These are phyloP conservation scores for Ormyrus nitidulus DNA, from an alignment of 2,888 invertebrate genomes.

Conservation along the genomic window DNA sequence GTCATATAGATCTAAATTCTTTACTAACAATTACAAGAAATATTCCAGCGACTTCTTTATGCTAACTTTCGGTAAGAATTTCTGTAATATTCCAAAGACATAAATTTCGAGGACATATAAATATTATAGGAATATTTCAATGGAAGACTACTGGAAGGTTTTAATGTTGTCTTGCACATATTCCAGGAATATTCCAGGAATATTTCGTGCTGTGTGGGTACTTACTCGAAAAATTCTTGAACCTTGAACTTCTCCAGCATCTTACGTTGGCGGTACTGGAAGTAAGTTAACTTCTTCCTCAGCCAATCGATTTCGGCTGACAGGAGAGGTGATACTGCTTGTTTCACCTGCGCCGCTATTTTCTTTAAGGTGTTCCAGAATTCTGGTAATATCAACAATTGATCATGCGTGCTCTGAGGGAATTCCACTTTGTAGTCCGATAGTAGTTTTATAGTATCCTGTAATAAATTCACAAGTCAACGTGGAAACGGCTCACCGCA, in stretches of 20 bases:
- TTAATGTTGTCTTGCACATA: too few species aligned
- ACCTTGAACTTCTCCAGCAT: conserved; percentile 86
- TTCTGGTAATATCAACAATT: conserved; percentile 88
- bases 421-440: conserved; percentile 92
- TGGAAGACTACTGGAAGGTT: too few species aligned
- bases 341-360: conserved; percentile 88
- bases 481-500: neutral
- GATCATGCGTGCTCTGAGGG: conserved; percentile 80
- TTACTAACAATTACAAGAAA: too few species aligned
- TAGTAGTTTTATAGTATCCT: conserved; percentile 89
- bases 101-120: too few species aligned
- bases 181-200: too few species aligned
- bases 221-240: conserved; percentile 69
- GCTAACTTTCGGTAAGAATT: too few species aligned
- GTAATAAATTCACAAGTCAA: neutral
- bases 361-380: conserved; percentile 92
- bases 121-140: too few species aligned
- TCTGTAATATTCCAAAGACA: too few species aligned
- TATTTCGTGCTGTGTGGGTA: too few species aligned
- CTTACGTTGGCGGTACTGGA: conserved; percentile 86
- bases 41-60: too few species aligned
- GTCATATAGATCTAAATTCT: too few species aligned
- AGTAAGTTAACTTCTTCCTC: conserved; percentile 87
- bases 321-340: conserved; percentile 91
- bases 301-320: conserved; percentile 92